Evolutionary conservation across 2,797 vertebrate genomes (phyloP).

Genomic region (Aythya fuligula): DNA sequence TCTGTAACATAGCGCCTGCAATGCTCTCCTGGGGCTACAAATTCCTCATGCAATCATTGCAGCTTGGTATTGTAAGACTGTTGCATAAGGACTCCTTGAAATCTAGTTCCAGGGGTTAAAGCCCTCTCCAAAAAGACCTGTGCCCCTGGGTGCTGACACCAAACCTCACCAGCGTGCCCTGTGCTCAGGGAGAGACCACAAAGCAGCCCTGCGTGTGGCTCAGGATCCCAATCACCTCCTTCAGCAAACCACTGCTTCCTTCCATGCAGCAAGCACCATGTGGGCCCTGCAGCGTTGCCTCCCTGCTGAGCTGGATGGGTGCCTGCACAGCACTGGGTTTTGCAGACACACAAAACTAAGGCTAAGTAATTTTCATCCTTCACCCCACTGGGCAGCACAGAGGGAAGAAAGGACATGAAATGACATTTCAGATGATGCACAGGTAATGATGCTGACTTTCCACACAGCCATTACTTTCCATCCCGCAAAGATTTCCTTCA

Average conservation of each 20-base stretch:
- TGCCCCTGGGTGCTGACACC: fast-evolving
- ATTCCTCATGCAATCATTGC: not conserved
- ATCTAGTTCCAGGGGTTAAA: not conserved
- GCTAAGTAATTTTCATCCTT: not conserved
- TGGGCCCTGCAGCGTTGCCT: not conserved
- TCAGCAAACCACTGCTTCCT: not conserved
- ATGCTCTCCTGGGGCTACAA: not conserved
- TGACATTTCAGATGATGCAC: not conserved
- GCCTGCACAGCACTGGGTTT: not conserved
- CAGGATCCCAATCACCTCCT: not conserved
- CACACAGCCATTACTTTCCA: not conserved
- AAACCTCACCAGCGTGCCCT: not conserved
- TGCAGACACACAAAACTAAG: not conserved
- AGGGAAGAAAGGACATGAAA: not conserved
- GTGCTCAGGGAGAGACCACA: not conserved
- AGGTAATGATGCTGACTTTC: not conserved
- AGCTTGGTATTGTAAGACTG: not conserved
- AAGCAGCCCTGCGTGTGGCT: not conserved
- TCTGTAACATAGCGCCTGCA: not conserved
- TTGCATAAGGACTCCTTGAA: not conserved
- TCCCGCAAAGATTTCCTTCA: not conserved
- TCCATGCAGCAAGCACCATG: fast-evolving
- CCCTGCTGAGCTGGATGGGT: not conserved
- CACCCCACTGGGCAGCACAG: not conserved
- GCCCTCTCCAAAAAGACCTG: not conserved